Percentiles rank a stretch among this genome's conserved stretches.
Conservation (phyloP, 2,888 invertebrate genomes). For the Drosophila pseudotakahashii region DNA sequence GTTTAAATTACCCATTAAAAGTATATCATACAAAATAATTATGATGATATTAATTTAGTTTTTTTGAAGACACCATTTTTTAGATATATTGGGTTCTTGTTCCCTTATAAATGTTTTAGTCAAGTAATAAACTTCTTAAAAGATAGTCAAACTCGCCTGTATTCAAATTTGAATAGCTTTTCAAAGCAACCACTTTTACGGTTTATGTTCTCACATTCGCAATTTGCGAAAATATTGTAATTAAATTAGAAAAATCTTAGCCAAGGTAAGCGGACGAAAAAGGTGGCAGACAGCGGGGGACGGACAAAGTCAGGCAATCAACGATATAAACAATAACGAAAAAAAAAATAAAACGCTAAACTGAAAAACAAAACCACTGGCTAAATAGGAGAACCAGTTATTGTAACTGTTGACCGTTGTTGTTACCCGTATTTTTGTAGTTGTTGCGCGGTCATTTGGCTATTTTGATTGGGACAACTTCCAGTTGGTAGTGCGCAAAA, state of each 20-base stretch:
- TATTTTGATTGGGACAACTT: constrained; percentile 71
- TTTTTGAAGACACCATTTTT: too few species aligned
- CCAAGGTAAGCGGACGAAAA: constrained; percentile 67
- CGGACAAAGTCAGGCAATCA: constrained; percentile 39
- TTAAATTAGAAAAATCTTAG: constrained; percentile 50
- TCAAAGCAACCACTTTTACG: background rate
- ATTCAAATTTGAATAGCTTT: background rate
- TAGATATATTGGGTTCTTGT: too few species aligned
- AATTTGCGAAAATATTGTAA: constrained; percentile 56
- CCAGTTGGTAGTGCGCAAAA: constrained; percentile 62
- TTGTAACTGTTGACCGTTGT: constrained; percentile 58
- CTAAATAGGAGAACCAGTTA: constrained; percentile 73
- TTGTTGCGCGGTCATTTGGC: constrained; percentile 69
- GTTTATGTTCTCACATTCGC: constrained; percentile 41
- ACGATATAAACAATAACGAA: constrained; percentile 39
- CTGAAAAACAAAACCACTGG: constrained; percentile 38
- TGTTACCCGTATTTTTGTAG: constrained; percentile 25
- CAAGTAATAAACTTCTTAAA: too few species aligned
- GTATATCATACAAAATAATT: too few species aligned
- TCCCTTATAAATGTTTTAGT: too few species aligned
- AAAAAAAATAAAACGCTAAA: constrained; percentile 34
- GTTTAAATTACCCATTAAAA: too few species aligned
- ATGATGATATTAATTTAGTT: too few species aligned
- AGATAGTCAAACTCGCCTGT: background rate
- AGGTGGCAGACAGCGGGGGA: constrained; percentile 41